Base-by-base conservation (phyloP, 2,113 vertebrate genomes). In the Paraplagusia blochii region DNA sequence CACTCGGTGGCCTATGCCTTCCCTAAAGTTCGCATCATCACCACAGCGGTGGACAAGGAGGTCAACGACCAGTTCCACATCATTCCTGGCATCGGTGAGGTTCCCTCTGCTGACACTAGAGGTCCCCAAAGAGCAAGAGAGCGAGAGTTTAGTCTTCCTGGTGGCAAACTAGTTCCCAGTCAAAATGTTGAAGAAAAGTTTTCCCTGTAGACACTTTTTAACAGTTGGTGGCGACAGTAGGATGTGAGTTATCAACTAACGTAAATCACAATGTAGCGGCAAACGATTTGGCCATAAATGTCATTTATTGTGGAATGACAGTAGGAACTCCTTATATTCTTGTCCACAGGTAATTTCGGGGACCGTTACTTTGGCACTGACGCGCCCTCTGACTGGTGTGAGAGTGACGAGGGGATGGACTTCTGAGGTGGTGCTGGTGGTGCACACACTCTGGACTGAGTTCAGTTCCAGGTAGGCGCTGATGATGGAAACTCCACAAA, bases 11-110 rank as follows among this genome's bases (percentile, higher is more conserved):
- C 94, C 19, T 95, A 96, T 0, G 94, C 94, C 16, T 96, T 95
- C 58, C 94, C 94, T 3, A 89, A 86, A 0, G 94, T 96, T 19
- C 91, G 66, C 63, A 95, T 96, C 88, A 96, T 95, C 87, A 95
- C 92, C 86, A 95, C 94, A 0, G 94, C 94, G 0, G 94, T 95
- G 73, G 94, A 96, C 87, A 95, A 95, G 76, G 85, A 89, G 11
- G 91, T 96, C 85, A 96, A 92, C 0, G 91, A 95, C 50, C 90
- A 94, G 74, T 95, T 95, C 82, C 93, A 95, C 87, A 96, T 96
- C 80, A 93, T 95, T 39, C 94, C 94, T 0, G 94, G 94, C 76
- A 95, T 96, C 0, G 94, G 93, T 96, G 79, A 90, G 92, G 11
- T 9, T 22, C 8, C 8, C 5, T 4, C 22, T 29, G 22, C 22